Base-by-base conservation (phyloP, 2,888 invertebrate species). In the Slavum lentiscoides region DNA sequence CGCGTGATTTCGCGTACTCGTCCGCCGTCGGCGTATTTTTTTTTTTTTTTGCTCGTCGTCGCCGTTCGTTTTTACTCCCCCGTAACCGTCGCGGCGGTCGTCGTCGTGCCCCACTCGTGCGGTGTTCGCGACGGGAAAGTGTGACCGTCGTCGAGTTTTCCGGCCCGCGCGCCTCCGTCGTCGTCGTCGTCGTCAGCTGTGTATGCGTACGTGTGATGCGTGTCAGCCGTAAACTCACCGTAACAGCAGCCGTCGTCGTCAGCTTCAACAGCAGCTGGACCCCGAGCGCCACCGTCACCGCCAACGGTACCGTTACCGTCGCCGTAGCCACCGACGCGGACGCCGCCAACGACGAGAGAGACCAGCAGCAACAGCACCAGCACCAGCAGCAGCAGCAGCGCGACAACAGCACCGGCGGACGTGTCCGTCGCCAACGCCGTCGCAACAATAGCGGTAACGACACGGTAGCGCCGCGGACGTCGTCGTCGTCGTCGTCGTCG, bases 191-290 rank as follows among this genome's bases (percentile, higher is more conserved):
- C 74, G 49, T 49, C 49, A 2, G 1, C 49, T 74, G 49, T 70
- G 70, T 23, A 59, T 64, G 77, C 64, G 77, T 37, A 37, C 77
- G 70, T 70, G 77, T 80, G 77, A 80, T 80, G 77, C 77, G 70
- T 80, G 77, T 64, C 70, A 70, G 69, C 53, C 69, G 69, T 19
- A 62, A 58, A 37, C 21, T 43, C 39, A 21, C 39, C 74, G 74
- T n/a, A 53, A 17, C 55, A 49, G 23, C n/a, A n/a, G 49, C 53
- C n/a, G 53, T 30, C 23, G n/a, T n/a, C 21, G 30, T 9, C 67
- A 19, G 30, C 30, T 30, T 30, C 30, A 30, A 4, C 30, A 30
- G 30, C 30, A 30, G 30, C 30, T 30, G 30, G 30, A 30, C 30
- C 30, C 30, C 30, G 30, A 30, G 30, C 30, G 30, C 30, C 30